Conservation (phyloP, 1,140 invertebrate genomes). For the Megalonaias nervosa region DNA sequence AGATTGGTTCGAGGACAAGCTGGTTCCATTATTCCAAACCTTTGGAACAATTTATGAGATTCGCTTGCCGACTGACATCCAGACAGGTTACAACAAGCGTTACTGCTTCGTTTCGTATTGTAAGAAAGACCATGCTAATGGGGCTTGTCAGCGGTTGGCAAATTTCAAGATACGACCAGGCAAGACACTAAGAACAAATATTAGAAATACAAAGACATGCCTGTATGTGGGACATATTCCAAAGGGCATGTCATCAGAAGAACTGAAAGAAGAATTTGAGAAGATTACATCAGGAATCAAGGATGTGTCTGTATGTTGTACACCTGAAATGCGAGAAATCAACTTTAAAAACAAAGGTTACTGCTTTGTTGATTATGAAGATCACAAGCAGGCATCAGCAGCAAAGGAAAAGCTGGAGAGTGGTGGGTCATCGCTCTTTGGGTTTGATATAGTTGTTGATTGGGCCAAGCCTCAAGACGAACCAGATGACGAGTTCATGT, state of each 20-base stretch:
- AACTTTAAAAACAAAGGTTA: slow-evolving; percentile 83
- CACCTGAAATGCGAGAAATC: slow-evolving; percentile 64
- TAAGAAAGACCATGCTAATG: too few species aligned
- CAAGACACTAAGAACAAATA: slow-evolving; percentile 6
- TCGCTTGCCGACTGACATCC: too few species aligned
- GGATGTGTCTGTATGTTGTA: slow-evolving; percentile 82
- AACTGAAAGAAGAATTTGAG: too few species aligned
- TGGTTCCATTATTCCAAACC: too few species aligned
- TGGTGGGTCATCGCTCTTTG: slow-evolving; percentile 63
- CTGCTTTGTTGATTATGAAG: slow-evolving; percentile 71
- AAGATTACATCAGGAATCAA: slow-evolving; percentile 74
- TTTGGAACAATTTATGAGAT: too few species aligned
- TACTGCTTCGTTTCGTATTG: too few species aligned
- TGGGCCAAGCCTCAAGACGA: slow-evolving; percentile 89
- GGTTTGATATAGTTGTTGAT: slow-evolving; percentile 75
- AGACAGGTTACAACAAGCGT: too few species aligned
- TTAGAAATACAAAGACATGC: neutral
- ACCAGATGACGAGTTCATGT: slow-evolving; percentile 80
- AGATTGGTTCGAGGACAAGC: too few species aligned
- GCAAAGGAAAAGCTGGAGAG: slow-evolving; percentile 57
- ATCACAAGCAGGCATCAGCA: slow-evolving; percentile 78
- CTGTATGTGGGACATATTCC: slow-evolving; percentile 16
- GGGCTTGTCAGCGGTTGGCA: too few species aligned
- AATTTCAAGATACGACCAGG: neutral
- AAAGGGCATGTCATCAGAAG: too few species aligned